These are phyloP conservation scores for Ciconia boyciana DNA, from an alignment of 2,113 vertebrate genomes.

Conservation along the genomic window DNA sequence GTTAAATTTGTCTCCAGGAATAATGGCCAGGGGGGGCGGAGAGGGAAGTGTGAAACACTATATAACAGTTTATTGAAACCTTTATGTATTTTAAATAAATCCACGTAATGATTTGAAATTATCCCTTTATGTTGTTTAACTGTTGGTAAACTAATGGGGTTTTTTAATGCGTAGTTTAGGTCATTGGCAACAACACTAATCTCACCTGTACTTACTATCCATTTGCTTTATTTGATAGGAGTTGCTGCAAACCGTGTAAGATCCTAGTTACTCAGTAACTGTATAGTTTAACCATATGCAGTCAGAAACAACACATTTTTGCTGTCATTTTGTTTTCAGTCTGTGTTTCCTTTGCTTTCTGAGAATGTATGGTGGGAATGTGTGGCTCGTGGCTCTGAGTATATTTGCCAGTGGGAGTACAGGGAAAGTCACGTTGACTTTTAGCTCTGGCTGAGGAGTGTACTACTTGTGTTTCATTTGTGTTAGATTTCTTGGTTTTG, in stretches of 20 bases:
- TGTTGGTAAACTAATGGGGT: background rate
- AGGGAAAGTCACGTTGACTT: background rate
- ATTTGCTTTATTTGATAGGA: background rate
- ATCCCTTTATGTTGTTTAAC: background rate
- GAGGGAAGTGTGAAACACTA: background rate
- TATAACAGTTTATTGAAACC: background rate
- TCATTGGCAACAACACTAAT: background rate
- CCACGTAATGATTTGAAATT: background rate
- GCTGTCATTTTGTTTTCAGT: background rate
- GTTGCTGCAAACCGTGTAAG: background rate
- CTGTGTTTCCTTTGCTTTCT: background rate
- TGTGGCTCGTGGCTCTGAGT: background rate
- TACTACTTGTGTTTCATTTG: background rate
- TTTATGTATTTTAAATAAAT: background rate
- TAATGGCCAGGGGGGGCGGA: background rate
- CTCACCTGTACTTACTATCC: background rate
- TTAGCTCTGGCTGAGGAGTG: background rate
- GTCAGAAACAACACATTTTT: background rate
- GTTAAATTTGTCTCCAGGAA: background rate
- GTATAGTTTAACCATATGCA: background rate
- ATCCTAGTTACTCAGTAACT: background rate
- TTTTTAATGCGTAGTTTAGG: background rate
- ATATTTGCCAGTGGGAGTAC: background rate
- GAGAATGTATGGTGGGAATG: background rate
- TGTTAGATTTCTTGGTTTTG: background rate